Conservation (phyloP, 2,113 vertebrate genomes). For the Dipodomys spectabilis region DNA sequence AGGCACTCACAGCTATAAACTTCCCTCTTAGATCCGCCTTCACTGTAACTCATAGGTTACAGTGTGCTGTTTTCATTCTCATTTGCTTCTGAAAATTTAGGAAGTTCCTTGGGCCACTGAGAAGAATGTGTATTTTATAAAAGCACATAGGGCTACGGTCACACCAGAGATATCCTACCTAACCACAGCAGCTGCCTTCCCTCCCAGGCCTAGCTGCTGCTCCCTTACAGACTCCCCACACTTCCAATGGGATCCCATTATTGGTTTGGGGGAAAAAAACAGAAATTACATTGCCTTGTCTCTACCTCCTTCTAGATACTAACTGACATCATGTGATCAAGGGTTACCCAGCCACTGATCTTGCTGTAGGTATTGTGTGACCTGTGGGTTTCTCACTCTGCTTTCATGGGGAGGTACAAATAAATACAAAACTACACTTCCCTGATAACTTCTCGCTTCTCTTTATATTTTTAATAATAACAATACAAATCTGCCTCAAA, state of each 20-base stretch:
- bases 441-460: neutral
- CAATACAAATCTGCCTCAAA: neutral
- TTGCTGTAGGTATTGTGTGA: neutral
- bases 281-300: neutral
- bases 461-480: neutral
- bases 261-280: neutral
- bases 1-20: neutral
- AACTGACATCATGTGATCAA: too few species aligned
- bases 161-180: neutral
- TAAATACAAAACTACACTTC: neutral
- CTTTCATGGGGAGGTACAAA: neutral
- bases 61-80: neutral
- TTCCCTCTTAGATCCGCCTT: neutral
- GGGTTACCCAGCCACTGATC: too few species aligned
- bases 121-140: neutral
- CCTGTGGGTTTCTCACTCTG: neutral
- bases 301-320: neutral
- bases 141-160: neutral
- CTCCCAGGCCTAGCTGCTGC: neutral
- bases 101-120: too few species aligned
- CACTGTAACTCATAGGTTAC: neutral
- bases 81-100: neutral
- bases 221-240: too few species aligned
- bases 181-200: accelerated
- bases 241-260: neutral